Base-by-base conservation (phyloP, 2,888 invertebrate species). In the Andrena fulva region DNA sequence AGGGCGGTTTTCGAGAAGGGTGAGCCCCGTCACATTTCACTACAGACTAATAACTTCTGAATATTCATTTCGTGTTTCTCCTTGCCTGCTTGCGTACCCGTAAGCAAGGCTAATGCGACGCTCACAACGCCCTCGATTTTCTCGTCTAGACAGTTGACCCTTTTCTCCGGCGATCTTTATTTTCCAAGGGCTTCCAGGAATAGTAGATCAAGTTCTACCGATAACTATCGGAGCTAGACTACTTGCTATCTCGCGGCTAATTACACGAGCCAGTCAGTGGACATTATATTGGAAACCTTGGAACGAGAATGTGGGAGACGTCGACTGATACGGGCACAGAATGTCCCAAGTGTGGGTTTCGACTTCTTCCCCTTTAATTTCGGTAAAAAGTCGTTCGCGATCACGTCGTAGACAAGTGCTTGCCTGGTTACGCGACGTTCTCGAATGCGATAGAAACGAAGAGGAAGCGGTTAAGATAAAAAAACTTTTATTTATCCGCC, bases 11-110 rank as follows among this genome's bases (percentile, higher is more conserved):
- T 90, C 89, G 90, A 91, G 92, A 92, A 93, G 92, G 93, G 92
- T 91, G 92, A 93, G 90, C 91, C 91, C 92, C 93, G 93, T 93
- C 94, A 93, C 93, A 94, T 94, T 93, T 93, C 93, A 93, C 93
- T 93, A 92, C 92, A 93, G 93, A 93, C 94, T 93, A 94, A 93
- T 94, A 93, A 93, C 93, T 93, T 93, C 92, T 94, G 93, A 94
- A 93, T 94, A 94, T 93, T 94, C 94, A 94, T 94, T 93, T 94
- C 93, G 92, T 92, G 94, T 93, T 93, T 92, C 93, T 93, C 92
- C 92, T 93, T 92, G 92, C 91, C 92, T 92, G 91, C 91, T 91
- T 89, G 91, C 89, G 87, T 86, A 85, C 86, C 88, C 87, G 87
- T 89, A 91, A 92, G 92, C 93, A 93, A 91, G 90, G 89, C 87